A percentile compares a stretch with the other conserved stretches of the same genome.
Conservation (phyloP, 2,797 vertebrate species). For the Melanotaenia nigrans region DNA sequence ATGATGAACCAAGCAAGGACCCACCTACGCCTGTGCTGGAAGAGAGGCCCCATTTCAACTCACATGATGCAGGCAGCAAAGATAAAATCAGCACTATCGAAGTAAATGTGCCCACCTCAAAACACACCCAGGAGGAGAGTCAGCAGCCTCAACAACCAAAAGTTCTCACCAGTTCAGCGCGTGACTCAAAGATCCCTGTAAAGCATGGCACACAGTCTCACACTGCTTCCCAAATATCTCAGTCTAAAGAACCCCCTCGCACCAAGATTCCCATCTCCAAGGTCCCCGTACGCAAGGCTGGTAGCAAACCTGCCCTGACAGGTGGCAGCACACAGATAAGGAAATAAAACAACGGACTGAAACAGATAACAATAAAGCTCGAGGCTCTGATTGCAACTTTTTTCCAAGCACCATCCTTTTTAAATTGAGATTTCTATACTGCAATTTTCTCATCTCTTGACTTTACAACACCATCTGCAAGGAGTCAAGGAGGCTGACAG, state of each 20-base stretch:
- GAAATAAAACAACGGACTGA: conserved; percentile 81
- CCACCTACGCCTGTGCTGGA: conserved; percentile 84
- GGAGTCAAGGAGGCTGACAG: conserved; percentile 50
- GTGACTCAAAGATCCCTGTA: conserved; percentile 96
- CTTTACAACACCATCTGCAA: conserved; percentile 50
- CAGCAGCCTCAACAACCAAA: conserved; percentile 81
- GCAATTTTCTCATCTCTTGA: conserved; percentile 56
- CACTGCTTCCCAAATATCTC: conserved; percentile 78
- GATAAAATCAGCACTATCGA: conserved; percentile 80
- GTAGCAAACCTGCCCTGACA: conserved; percentile 83
- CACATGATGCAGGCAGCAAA: conserved; percentile 85
- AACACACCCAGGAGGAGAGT: conserved; percentile 82
- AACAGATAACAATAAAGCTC: conserved; percentile 20
- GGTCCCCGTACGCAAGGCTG: conserved; percentile 90
- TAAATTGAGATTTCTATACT: conserved; percentile 43
- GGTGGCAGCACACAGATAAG: conserved; percentile 76
- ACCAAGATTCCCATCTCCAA: conserved; percentile 98
- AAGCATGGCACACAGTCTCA: conserved; percentile 85
- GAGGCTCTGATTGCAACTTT: conserved; percentile 44
- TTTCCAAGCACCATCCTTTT: conserved; percentile 37
- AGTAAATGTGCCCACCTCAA: conserved; percentile 48
- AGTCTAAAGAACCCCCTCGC: conserved; percentile 88
- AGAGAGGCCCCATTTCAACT: conserved; percentile 75
- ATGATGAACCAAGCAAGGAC: conserved; percentile 87
- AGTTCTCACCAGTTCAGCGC: conserved; percentile 80